Percentiles rank a stretch among this genome's conserved stretches.
Conservation (phyloP, 2,888 invertebrate species). For the Hypselothyrea guttata region DNA sequence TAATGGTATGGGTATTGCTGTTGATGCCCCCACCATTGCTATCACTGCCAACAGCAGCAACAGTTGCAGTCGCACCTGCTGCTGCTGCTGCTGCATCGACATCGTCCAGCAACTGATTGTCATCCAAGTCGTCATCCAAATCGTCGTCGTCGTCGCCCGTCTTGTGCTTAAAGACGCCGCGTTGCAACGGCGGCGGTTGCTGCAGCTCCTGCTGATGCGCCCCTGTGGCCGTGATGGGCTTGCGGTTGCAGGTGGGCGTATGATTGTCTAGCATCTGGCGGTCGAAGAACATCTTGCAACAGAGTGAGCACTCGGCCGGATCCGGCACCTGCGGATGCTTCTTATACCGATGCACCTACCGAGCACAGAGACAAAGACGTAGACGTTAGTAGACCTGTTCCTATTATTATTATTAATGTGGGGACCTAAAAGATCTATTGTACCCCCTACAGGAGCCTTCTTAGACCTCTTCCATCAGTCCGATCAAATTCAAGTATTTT, state of each 20-base stretch:
- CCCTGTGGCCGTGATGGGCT: conserved; percentile 70
- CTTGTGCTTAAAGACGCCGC: conserved; percentile 62
- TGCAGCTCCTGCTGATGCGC: conserved; percentile 60
- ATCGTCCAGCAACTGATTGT: conserved; percentile 46
- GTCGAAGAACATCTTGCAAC: conserved; percentile 82
- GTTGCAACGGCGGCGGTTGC: conserved; percentile 22
- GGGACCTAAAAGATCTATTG: too few species aligned
- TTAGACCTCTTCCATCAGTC: too few species aligned
- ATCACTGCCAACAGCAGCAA: conserved; percentile 18
- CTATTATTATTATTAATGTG: too few species aligned
- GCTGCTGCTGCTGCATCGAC: conserved; percentile 28
- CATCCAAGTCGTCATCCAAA: conserved; percentile 56
- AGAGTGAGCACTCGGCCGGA: conserved; percentile 80
- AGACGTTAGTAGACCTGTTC: too few species aligned
- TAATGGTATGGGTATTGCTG: conserved; percentile 15
- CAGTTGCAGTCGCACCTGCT: conserved; percentile 35
- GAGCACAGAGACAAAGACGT: background rate
- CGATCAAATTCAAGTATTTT: too few species aligned
- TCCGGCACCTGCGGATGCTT: conserved; percentile 82
- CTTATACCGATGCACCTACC: conserved; percentile 82
- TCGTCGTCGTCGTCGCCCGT: conserved; percentile 77
- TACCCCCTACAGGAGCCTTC: too few species aligned
- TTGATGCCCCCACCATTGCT: conserved; percentile 15
- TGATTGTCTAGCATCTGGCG: conserved; percentile 81
- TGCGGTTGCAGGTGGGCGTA: conserved; percentile 78